Base-by-base conservation (phyloP, 2,797 vertebrate genomes). In the Chelon auratus region DNA sequence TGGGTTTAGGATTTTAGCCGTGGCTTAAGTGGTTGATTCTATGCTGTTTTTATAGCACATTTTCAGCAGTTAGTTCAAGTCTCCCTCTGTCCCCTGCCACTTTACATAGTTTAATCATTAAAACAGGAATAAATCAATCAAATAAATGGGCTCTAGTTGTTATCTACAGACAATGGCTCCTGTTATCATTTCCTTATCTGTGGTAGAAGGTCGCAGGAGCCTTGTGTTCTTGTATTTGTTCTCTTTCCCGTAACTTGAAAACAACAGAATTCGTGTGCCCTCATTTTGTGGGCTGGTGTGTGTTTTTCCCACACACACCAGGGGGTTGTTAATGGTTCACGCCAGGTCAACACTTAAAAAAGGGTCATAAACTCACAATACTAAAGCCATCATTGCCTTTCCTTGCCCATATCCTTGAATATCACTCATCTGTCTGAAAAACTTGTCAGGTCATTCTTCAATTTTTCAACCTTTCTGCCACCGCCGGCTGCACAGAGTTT, bases 301-400 rank as follows among this genome's bases (percentile, higher is more conserved):
- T 61, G 74, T 75, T 69, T 74, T 68, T 83, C 87, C 73, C 77
- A 80, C 40, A 78, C 81, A 57, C 80, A 73, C 65, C n/a, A 58
- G 57, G 58, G 48, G 73, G 76, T 68, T 64, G 62, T 77, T 78
- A 79, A 82, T 57, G 55, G 79, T 83, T 91, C 78, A 85, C 12
- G 4, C 63, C 61, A 80, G 85, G 78, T 84, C 77, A 88, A 75
- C 72, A 42, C 70, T 88, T 81, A 62, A 72, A 83, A 64, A 83
- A 64, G 72, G 80, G 72, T 82, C 86, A 68, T 86, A 81, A 89
- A 91, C 74, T 53, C 67, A 48, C 53, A 57, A 72, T 63, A 79
- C 72, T 83, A 86, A 91, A 90, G 59, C 62, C 72, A 85, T 83
- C 76, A 77, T 42, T 89, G 72, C 56, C 64, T 86, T 86, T 88